A percentile compares a stretch with the other conserved stretches of the same genome.
phyloP scores from a whole-genome alignment of 2,888 invertebrate species.

The Eupithecia inturbata region DNA sequence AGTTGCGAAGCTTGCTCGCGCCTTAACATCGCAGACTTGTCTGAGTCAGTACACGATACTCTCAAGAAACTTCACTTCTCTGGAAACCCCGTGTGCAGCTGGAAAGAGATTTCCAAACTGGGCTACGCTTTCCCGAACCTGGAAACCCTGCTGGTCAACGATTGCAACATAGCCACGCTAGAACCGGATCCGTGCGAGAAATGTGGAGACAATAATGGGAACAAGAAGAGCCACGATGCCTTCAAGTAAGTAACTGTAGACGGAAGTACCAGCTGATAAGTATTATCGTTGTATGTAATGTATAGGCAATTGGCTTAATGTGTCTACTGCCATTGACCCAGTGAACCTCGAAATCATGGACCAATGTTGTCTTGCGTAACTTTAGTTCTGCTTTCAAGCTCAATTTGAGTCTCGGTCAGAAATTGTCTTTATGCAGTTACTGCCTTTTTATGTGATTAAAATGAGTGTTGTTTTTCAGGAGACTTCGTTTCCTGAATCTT shows the following conservation, averaged over 20 bases:
- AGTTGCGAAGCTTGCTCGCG: constrained; percentile 74
- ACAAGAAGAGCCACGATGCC: constrained; percentile 85
- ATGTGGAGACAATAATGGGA: constrained; percentile 75
- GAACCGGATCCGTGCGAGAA: constrained; percentile 86
- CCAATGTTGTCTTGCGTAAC: constrained; percentile 45
- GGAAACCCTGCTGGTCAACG: constrained; percentile 93
- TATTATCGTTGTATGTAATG: constrained; percentile 36
- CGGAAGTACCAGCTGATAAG: constrained; percentile 38
- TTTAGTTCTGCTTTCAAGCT: constrained; percentile 39
- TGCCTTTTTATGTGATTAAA: constrained; percentile 44
- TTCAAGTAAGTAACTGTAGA: constrained; percentile 77
- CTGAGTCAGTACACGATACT: constrained; percentile 84
- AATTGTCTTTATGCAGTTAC: constrained; percentile 17
- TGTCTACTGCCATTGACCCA: constrained; percentile 67
- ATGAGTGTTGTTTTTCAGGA: constrained; percentile 72
- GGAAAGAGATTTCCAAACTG: constrained; percentile 92
- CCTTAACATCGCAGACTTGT: constrained; percentile 63
- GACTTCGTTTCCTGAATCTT: constrained; percentile 91
- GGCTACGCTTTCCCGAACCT: constrained; percentile 94
- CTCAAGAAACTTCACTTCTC: constrained; percentile 93
- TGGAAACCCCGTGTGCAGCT: constrained; percentile 92
- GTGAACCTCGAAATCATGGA: constrained; percentile 60
- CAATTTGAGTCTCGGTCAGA: constrained; percentile 31
- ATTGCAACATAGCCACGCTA: constrained; percentile 89
- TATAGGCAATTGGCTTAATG: constrained; percentile 50